A percentile compares a stretch with the other conserved stretches of the same genome.
phyloP scores from a whole-genome alignment of 2,797 vertebrate species.

The Sparus aurata region DNA sequence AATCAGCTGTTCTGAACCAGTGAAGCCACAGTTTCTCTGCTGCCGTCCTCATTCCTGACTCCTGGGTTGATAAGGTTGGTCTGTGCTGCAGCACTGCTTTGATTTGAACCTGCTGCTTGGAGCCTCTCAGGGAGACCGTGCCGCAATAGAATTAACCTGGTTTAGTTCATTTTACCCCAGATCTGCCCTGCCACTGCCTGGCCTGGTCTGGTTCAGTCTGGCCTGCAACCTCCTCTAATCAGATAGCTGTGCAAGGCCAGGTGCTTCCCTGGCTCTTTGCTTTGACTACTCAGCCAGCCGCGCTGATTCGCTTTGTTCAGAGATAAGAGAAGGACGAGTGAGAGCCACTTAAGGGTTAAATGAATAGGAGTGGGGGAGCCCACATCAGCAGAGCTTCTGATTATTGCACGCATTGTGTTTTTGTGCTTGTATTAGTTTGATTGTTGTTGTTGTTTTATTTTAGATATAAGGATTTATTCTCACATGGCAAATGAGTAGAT shows the following conservation, averaged over 20 bases:
- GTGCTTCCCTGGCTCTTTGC: slow-evolving; percentile 78
- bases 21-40: slow-evolving; percentile 47
- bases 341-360: slow-evolving; percentile 70
- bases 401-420: slow-evolving; percentile 42
- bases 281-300: slow-evolving; percentile 76
- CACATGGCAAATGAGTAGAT: neutral
- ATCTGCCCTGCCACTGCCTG: slow-evolving; percentile 60
- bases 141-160: slow-evolving; percentile 82
- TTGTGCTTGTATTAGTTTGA: neutral
- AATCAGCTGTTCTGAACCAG: slow-evolving; percentile 58
- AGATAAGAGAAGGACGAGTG: slow-evolving; percentile 77
- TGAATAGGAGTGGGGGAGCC: slow-evolving; percentile 49
- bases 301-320: slow-evolving; percentile 77
- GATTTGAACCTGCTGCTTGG: slow-evolving; percentile 73
- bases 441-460: slow-evolving; percentile 10
- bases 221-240: slow-evolving; percentile 84
- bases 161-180: slow-evolving; percentile 80
- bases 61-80: slow-evolving; percentile 61
- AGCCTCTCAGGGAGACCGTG: slow-evolving; percentile 68
- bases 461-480: neutral
- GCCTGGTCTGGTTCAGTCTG: slow-evolving; percentile 74
- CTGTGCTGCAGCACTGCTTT: slow-evolving; percentile 68
- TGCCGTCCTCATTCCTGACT: slow-evolving; percentile 56
- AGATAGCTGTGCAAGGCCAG: slow-evolving; percentile 83
- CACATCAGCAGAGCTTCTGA: slow-evolving; percentile 52